Percentiles rank a stretch among this genome's conserved stretches.
Evolutionary conservation across 2,797 vertebrate genomes (phyloP).

Genomic region (Acomys russatus): DNA sequence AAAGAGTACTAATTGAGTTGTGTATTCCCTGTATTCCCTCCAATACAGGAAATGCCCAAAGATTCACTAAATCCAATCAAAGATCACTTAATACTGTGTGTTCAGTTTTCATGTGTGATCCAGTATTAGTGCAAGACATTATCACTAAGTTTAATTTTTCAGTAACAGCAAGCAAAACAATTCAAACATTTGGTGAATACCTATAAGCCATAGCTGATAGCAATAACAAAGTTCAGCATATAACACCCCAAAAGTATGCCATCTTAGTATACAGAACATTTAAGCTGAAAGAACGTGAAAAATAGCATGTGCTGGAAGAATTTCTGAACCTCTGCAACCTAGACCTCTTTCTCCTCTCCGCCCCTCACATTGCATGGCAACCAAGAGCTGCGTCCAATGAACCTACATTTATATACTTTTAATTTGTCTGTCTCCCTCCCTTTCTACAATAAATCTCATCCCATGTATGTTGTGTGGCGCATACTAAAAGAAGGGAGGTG

Average conservation of each 20-base stretch:
- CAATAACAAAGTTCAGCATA: neutral
- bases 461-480: too few relatives aligned
- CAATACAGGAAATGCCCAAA: conserved; percentile 15
- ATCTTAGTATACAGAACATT: neutral
- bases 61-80: conserved; percentile 31
- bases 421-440: too few relatives aligned
- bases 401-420: too few relatives aligned
- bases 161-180: conserved; percentile 32
- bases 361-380: too few relatives aligned
- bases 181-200: conserved; percentile 50
- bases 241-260: neutral
- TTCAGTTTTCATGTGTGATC: neutral
- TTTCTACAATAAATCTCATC: too few relatives aligned
- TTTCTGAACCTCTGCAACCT: neutral
- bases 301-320: neutral
- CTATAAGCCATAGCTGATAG: neutral
- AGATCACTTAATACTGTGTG: conserved; percentile 27
- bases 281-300: neutral
- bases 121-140: neutral
- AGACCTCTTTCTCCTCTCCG: neutral
- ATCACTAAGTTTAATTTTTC: conserved; percentile 7
- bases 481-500: too few relatives aligned
- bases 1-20: neutral
- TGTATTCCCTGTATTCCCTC: neutral
- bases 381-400: too few relatives aligned